These are phyloP conservation scores for Crossocerus cetratus DNA, from an alignment of 2,888 invertebrate species.

Conservation along the genomic window DNA sequence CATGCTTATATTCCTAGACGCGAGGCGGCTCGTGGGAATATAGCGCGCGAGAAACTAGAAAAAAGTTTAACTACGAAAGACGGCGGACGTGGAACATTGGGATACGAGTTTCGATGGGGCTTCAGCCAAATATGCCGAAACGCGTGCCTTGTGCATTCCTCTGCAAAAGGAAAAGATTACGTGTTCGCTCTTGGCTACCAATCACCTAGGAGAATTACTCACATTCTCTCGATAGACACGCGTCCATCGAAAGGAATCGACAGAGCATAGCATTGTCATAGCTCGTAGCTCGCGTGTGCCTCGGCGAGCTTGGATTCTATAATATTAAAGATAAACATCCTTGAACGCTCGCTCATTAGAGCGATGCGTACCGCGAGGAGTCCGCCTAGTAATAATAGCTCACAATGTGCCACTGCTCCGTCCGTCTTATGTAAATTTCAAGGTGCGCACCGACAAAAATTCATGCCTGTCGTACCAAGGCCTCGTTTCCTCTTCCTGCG, in stretches of 20 bases:
- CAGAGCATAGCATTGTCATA: slow-evolving; percentile 44
- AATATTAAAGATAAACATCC: slow-evolving; percentile 74
- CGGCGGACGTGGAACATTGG: too few relatives aligned
- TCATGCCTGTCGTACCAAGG: slow-evolving; percentile 67
- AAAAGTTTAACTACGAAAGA: too few relatives aligned
- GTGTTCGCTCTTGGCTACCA: slow-evolving; percentile 28
- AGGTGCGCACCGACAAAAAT: slow-evolving; percentile 70
- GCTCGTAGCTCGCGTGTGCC: slow-evolving; percentile 38
- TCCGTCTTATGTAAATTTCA: slow-evolving; percentile 72
- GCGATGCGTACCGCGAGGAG: slow-evolving; percentile 51
- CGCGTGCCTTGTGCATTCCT: too few relatives aligned
- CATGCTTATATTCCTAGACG: background rate
- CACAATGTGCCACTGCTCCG: slow-evolving; percentile 53
- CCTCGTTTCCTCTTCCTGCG: slow-evolving; percentile 61
- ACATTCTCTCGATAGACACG: slow-evolving; percentile 40
- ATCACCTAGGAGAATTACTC: slow-evolving; percentile 50
- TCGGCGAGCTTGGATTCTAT: slow-evolving; percentile 57
- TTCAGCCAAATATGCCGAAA: too few relatives aligned
- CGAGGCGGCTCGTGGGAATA: background rate
- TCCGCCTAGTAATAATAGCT: slow-evolving; percentile 57
- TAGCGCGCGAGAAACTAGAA: background rate
- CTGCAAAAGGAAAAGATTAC: background rate
- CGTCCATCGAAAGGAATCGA: slow-evolving; percentile 51
- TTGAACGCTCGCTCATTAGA: slow-evolving; percentile 72
- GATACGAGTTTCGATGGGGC: too few relatives aligned